Evolutionary conservation across 2,888 invertebrate species (phyloP).

Genomic region (Mechanitis mazaeus): DNA sequence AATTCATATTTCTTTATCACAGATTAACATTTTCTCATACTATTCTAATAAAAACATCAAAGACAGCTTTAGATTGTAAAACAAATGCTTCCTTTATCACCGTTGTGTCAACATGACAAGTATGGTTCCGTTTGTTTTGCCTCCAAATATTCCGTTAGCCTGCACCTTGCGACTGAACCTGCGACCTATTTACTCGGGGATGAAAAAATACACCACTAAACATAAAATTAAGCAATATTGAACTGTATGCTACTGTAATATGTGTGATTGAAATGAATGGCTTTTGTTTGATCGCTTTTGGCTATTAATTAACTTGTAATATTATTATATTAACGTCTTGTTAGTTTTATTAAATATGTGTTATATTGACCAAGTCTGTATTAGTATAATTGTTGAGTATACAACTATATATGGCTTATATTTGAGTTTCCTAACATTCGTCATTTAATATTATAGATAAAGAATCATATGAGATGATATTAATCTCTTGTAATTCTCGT

Average conservation of each 20-base stretch:
- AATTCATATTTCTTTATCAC: neutral
- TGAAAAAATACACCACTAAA: constrained; percentile 46
- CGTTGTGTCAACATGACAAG: constrained; percentile 52
- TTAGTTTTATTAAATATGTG: constrained; percentile 38
- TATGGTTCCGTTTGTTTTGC: constrained; percentile 63
- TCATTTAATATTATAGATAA: too few species aligned
- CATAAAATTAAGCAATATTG: constrained; percentile 17
- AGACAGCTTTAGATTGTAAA: constrained; percentile 52
- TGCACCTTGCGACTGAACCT: constrained; percentile 75
- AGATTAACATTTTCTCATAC: constrained; percentile 18
- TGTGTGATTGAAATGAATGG: constrained; percentile 45
- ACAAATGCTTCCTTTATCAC: constrained; percentile 59
- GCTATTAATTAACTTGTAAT: constrained; percentile 63
- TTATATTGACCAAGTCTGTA: constrained; percentile 33
- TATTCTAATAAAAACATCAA: constrained; percentile 32
- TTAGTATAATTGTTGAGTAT: neutral
- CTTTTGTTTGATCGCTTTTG: constrained; percentile 60
- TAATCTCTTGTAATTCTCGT: neutral
- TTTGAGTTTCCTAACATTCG: too few species aligned
- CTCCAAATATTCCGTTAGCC: constrained; percentile 62
- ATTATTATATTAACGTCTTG: constrained; percentile 52
- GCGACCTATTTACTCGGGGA: constrained; percentile 70
- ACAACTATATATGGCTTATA: too few species aligned
- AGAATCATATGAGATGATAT: neutral
- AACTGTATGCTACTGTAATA: constrained; percentile 22